Evolutionary conservation across 1,140 invertebrate species (phyloP), one percentile per base, ranked within the genome.

Genomic region (Druon quercuslanigerum): DNA sequence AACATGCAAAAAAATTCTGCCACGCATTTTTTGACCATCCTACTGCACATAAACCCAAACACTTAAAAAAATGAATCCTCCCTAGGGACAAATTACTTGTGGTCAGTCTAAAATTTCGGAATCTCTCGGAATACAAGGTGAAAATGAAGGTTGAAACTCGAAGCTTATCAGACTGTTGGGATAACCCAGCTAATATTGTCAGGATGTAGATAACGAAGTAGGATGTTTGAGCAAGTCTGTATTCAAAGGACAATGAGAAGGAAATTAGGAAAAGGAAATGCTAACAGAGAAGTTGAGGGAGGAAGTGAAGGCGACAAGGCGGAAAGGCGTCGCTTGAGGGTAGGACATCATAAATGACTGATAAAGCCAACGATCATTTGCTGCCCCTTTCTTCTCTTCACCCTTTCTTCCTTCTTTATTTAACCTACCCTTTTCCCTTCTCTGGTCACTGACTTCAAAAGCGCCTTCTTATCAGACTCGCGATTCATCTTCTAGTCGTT

Each of bases 101-200:
- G 60, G 40, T 66, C 25, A 66, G 25, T n/a, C 46, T 40, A 66
- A 20, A 33, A 66, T 66, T n/a, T 40, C 7, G 60, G 20, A 66
- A 66, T 14, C 13, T 66, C 40, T 16, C 5, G 14, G 60, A 40
- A 40, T 66, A 66, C 60, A 33, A 66, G 60, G 60, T 66, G 60
- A 66, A 66, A 66, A 66, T 66, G 60, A 66, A 40, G 60, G n/a
- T 66, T 66, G 33, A n/a, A 66, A 66, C 25, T 46, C 25, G 25
- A 40, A 33, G 13, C 60, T 66, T 33, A 66, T 66, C 60, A 40
- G 14, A 66, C 33, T 20, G 9, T 14, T 14, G 57, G 19, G 13
- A 33, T 33, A 60, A 33, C 25, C 57, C 60, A 66, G 20, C 60
- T 66, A 66, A 66, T 66, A 40, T n/a, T 33, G 20, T 66, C 60